Percentiles rank a stretch among this genome's conserved stretches.
Conservation (phyloP, 1,140 invertebrate species). For the Megalopta genalis region DNA sequence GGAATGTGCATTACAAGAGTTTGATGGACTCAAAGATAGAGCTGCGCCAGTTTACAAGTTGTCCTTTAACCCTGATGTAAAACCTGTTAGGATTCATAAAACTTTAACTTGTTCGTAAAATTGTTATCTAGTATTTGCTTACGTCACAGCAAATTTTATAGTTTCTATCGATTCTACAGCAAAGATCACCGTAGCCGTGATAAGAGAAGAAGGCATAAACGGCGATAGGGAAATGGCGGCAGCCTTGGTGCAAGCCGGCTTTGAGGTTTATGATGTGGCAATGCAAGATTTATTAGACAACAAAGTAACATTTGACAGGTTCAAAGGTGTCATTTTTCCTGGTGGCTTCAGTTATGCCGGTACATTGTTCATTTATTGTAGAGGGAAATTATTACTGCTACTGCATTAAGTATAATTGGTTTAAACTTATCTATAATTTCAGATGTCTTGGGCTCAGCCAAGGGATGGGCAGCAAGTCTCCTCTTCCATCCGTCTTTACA, state of each 20-base stretch:
- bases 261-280: conserved; percentile 95
- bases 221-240: conserved; percentile 98
- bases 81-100: conserved; percentile 71
- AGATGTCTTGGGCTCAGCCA: conserved; percentile 98
- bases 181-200: conserved; percentile 89
- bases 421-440: conserved; percentile 10
- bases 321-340: conserved; percentile 95
- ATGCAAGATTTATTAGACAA: conserved; percentile 92
- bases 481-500: conserved; percentile 85
- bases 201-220: conserved; percentile 98
- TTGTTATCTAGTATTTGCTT: conserved; percentile 15
- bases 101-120: conserved; percentile 55
- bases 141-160: conserved; percentile 23
- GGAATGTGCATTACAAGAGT: conserved; percentile 90
- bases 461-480: conserved; percentile 97
- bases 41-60: conserved; percentile 85
- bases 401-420: not conserved
- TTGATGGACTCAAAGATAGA: conserved; percentile 81
- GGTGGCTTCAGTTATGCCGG: conserved; percentile 98
- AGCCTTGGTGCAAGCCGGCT: conserved; percentile 94
- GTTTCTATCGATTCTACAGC: conserved; percentile 54
- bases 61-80: conserved; percentile 85
- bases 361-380: conserved; percentile 73
- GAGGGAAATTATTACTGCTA: not conserved
- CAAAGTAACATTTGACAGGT: conserved; percentile 87